Conservation (phyloP, 2,797 vertebrate genomes). For the Coccyzus lansbergi region DNA sequence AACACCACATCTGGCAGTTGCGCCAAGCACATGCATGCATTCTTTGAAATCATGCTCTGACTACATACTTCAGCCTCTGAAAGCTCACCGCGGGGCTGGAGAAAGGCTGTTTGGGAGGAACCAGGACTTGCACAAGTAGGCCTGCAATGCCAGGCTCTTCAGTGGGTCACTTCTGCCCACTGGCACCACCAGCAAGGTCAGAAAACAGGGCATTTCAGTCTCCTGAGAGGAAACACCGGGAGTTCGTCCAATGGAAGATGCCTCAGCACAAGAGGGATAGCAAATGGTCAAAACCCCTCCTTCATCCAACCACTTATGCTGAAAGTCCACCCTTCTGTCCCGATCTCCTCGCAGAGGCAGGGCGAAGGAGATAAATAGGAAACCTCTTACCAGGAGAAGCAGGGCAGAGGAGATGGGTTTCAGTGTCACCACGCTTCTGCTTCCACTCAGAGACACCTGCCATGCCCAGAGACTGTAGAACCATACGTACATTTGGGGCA, state of each 20-base stretch:
- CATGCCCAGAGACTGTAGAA: neutral
- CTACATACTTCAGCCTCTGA: neutral
- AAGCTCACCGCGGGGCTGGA: neutral
- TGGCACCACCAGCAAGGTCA: neutral
- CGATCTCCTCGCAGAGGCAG: neutral
- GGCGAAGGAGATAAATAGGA: neutral
- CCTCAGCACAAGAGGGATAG: neutral
- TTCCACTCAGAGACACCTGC: neutral
- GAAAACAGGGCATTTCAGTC: neutral
- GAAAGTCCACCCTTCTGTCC: neutral
- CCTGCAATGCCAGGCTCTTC: fast-evolving
- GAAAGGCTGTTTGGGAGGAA: neutral
- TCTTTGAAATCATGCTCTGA: neutral
- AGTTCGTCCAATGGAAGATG: neutral
- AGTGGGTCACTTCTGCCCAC: neutral
- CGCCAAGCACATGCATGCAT: fast-evolving
- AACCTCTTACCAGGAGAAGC: neutral
- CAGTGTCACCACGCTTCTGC: fast-evolving
- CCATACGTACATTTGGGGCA: neutral
- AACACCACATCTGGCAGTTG: fast-evolving
- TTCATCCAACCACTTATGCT: neutral
- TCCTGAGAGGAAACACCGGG: neutral
- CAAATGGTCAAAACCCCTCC: neutral
- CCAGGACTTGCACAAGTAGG: neutral
- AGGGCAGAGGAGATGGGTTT: neutral